Conservation (phyloP, 35 echinoderm and acorn worm species). For the Amphiura filiformis region DNA sequence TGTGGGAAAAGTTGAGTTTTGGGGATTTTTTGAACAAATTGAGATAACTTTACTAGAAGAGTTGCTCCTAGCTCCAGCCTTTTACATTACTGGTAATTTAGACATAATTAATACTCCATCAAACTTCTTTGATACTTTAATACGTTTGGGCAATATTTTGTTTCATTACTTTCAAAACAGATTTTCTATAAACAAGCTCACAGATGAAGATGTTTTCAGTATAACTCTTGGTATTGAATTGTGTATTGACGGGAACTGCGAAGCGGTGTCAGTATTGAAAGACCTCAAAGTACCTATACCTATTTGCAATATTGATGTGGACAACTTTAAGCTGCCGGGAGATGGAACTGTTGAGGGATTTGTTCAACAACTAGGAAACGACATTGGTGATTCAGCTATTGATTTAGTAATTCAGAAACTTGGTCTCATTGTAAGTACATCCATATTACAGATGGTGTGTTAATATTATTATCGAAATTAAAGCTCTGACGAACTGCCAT, state of each 20-base stretch:
- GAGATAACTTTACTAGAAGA: too few relatives aligned
- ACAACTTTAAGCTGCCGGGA: constrained; percentile 4
- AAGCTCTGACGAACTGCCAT: too few relatives aligned
- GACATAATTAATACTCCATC: too few relatives aligned
- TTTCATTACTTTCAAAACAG: too few relatives aligned
- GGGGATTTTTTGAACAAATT: too few relatives aligned
- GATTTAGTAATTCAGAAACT: constrained; percentile 15
- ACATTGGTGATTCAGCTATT: constrained; percentile 17
- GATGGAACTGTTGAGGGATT: constrained; percentile 24
- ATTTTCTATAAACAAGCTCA: neutral
- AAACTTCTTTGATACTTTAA: too few relatives aligned
- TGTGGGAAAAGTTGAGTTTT: too few relatives aligned
- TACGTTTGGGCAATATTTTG: too few relatives aligned
- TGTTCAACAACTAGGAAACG: neutral
- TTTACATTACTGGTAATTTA: too few relatives aligned
- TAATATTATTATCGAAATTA: too few relatives aligned
- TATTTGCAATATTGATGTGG: neutral
- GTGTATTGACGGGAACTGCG: constrained; percentile 21
- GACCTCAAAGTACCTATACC: constrained; percentile 21
- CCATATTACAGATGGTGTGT: too few relatives aligned
- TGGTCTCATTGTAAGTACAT: constrained; percentile 21
- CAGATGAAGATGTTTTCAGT: neutral
- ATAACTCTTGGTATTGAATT: neutral
- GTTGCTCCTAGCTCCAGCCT: too few relatives aligned
- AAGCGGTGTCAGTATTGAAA: neutral